These are phyloP conservation scores for Hippocampus abdominalis DNA, from an alignment of 2,113 vertebrate species.

Conservation along the genomic window DNA sequence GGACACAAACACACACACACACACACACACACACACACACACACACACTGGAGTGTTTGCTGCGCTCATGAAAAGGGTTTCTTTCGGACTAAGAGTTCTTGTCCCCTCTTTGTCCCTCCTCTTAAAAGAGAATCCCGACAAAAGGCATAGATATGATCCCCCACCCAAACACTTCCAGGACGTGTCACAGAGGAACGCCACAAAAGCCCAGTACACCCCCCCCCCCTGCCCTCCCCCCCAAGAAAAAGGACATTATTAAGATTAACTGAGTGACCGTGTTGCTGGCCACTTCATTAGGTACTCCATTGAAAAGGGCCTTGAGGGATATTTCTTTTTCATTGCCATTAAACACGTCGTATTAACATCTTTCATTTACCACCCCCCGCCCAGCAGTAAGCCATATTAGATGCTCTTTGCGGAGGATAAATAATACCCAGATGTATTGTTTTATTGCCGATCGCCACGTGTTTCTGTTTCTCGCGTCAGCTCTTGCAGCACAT, in stretches of 20 bases:
- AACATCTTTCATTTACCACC: too few relatives aligned
- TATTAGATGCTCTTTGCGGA: too few relatives aligned
- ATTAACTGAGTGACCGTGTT: neutral
- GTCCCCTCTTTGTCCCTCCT: slow-evolving; percentile 55
- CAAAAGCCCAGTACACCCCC: neutral
- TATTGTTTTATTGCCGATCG: too few relatives aligned
- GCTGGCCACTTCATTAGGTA: neutral
- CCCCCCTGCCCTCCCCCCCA: slow-evolving; percentile 34
- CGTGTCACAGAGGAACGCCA: slow-evolving; percentile 34
- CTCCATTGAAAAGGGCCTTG: too few relatives aligned
- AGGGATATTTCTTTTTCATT: too few relatives aligned
- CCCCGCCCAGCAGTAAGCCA: too few relatives aligned
- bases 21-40: slow-evolving; percentile 27
- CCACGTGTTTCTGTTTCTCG: too few relatives aligned
- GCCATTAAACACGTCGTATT: too few relatives aligned
- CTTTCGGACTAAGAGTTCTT: slow-evolving; percentile 58
- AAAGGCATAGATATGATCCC: slow-evolving; percentile 58
- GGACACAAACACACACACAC: slow-evolving; percentile 24
- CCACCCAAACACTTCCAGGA: slow-evolving; percentile 57
- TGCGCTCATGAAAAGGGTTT: slow-evolving; percentile 76
- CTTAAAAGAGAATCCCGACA: slow-evolving; percentile 64
- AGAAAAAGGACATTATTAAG: neutral
- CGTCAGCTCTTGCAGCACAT: too few relatives aligned
- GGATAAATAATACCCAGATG: too few relatives aligned
- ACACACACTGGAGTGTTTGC: slow-evolving; percentile 70